Conservation (phyloP, 2,113 vertebrate species). For the Varanus komodoensis region DNA sequence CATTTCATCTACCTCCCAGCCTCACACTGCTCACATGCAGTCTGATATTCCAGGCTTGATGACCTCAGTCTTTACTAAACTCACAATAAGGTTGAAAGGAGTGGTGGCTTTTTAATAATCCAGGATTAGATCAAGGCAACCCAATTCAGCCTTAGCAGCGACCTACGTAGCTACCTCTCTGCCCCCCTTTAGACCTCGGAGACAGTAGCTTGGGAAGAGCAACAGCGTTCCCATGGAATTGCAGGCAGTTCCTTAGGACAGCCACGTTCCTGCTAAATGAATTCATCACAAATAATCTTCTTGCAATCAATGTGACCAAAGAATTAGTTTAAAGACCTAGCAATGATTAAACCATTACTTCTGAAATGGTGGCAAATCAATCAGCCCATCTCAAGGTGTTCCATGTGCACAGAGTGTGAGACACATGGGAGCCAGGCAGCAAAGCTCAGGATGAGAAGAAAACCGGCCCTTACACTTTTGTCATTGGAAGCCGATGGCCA, state of each 20-base stretch:
- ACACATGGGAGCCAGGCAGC: neutral
- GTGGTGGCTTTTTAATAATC: neutral
- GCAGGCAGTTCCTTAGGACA: neutral
- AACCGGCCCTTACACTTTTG: too few relatives aligned
- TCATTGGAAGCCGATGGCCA: neutral
- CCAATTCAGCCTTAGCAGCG: neutral
- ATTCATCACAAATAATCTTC: conserved; percentile 74
- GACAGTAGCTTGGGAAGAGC: neutral
- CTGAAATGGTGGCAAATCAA: conserved; percentile 79
- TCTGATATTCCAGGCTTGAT: neutral
- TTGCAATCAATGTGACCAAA: conserved; percentile 63
- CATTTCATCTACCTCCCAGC: neutral
- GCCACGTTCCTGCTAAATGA: conserved; percentile 61
- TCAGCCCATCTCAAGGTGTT: conserved; percentile 67
- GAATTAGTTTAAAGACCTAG: conserved; percentile 82
- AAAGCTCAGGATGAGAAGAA: neutral
- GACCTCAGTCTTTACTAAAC: neutral
- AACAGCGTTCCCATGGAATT: neutral
- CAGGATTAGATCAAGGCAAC: neutral
- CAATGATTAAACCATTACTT: conserved; percentile 81
- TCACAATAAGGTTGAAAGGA: neutral
- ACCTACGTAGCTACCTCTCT: neutral
- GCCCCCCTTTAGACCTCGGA: neutral
- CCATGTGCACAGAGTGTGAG: conserved; percentile 68
- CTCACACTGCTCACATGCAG: neutral